Evolutionary conservation across 2,888 invertebrate species (phyloP), one percentile per base, ranked within the genome.

Genomic region (Hesperia comma): DNA sequence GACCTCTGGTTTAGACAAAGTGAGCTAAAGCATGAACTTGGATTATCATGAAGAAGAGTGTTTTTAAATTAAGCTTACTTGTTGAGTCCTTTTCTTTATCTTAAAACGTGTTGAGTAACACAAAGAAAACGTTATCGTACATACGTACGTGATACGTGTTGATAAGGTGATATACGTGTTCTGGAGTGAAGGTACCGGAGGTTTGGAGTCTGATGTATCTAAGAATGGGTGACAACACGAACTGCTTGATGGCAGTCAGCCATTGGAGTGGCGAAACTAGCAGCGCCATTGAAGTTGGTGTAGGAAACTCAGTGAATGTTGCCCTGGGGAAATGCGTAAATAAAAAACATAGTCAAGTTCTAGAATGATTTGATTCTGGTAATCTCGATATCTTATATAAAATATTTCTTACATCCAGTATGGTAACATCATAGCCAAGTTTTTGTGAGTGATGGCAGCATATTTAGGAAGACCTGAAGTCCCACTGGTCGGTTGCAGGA

Each of bases 381-480:
- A 26, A 4, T 26, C 5, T 26, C 2, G 26, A 37, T 26, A 26
- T 5, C 5, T 26, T 4, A 26, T 26, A 26, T 26, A 5, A 26
- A 26, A 55, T 33, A 17, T 1, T 10, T 17, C 66, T 74, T 78
- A 87, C 87, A 86, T 87, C 15, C 81, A 0, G 70, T 81, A 80
- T 0, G 84, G 80, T 2, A 76, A 37, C 2, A 80, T 73, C 2
- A 82, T 74, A 2, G 77, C 72, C 19, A 87, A 75, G 66, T 86
- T 88, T 69, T 86, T 85, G 63, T 90, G 88, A 0, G 86, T 86
- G 0, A 81, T 77, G 4, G 82, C 81, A 2, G 87, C 85, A 0
- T 84, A 76, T 74, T 90, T 90, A 0, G 90, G 86, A 15, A 82
- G 32, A 0, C 88, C 89, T 0, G 90, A 88, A 0, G 89, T 87